Conservation (phyloP, 2,888 invertebrate species). For the Cactoblastis cactorum region DNA sequence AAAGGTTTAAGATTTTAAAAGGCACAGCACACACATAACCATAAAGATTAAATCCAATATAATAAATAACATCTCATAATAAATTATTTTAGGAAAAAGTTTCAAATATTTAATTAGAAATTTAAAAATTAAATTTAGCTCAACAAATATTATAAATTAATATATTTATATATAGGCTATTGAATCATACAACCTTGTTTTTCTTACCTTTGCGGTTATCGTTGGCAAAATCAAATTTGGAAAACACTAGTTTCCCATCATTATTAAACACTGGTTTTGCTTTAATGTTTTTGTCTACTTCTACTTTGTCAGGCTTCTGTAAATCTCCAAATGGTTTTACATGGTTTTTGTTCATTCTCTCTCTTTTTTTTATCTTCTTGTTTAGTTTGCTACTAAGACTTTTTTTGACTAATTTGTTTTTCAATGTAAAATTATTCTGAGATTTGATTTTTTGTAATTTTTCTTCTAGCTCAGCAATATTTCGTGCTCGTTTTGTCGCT, state of each 20-base stretch:
- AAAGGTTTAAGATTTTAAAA: no score
- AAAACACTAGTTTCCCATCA: conserved; percentile 93
- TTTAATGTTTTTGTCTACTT: conserved; percentile 46
- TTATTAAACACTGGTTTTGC: conserved; percentile 88
- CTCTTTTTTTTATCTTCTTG: conserved; percentile 82
- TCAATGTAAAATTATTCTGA: conserved; percentile 80
- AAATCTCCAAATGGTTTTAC: conserved; percentile 40
- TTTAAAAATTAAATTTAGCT: no score
- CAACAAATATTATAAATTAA: no score
- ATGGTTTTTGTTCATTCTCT: conserved; percentile 58
- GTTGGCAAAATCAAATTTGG: conserved; percentile 93
- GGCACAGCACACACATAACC: no score
- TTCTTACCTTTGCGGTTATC: conserved; percentile 80
- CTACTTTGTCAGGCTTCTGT: conserved; percentile 33
- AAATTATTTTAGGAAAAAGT: no score
- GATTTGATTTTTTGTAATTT: conserved; percentile 81
- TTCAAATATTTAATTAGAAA: no score
- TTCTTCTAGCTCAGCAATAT: conserved; percentile 82
- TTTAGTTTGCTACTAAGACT: conserved; percentile 83
- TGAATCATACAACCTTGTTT: no score
- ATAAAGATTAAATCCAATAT: no score
- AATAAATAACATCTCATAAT: no score
- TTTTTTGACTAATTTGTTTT: conserved; percentile 83
- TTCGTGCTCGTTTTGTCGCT: conserved; percentile 74
- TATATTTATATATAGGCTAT: no score